phyloP scores from a whole-genome alignment of 2,797 vertebrate species.

The Pogoniulus pusillus region DNA sequence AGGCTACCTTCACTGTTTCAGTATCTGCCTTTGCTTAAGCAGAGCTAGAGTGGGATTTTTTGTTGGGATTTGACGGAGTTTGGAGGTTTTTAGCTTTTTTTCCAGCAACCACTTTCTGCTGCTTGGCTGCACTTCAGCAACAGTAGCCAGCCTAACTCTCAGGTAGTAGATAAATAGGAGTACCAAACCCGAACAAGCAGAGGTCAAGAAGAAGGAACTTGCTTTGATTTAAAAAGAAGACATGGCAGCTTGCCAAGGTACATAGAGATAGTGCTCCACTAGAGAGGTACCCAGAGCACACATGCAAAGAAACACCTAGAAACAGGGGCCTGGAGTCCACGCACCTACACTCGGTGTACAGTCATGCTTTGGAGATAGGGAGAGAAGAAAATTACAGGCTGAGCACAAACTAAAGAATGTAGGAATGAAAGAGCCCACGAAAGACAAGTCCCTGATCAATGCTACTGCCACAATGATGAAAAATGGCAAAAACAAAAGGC shows the following conservation, averaged over 20 bases:
- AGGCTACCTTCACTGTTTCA: neutral
- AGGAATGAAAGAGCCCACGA: accelerated
- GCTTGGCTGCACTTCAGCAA: neutral
- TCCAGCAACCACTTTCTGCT: neutral
- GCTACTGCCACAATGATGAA: accelerated
- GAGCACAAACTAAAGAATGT: accelerated
- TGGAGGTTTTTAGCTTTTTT: neutral
- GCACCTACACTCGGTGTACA: neutral
- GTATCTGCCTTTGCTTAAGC: neutral
- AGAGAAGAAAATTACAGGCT: neutral
- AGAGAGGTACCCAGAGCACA: neutral
- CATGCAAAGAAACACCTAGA: neutral
- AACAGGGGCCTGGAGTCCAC: neutral
- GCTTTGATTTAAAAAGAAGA: neutral
- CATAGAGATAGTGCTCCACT: neutral
- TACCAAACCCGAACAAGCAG: neutral
- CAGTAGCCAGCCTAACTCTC: neutral
- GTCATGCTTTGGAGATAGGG: accelerated
- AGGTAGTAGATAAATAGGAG: no score
- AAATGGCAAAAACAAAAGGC: neutral
- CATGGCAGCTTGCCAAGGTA: neutral
- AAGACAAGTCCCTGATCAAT: accelerated
- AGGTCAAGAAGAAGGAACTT: neutral
- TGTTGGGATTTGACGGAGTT: neutral
- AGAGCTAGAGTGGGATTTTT: neutral